Evolutionary conservation across 2,888 invertebrate species (phyloP), one percentile per base, ranked within the genome.

Genomic region (Harpalus rufipes): DNA sequence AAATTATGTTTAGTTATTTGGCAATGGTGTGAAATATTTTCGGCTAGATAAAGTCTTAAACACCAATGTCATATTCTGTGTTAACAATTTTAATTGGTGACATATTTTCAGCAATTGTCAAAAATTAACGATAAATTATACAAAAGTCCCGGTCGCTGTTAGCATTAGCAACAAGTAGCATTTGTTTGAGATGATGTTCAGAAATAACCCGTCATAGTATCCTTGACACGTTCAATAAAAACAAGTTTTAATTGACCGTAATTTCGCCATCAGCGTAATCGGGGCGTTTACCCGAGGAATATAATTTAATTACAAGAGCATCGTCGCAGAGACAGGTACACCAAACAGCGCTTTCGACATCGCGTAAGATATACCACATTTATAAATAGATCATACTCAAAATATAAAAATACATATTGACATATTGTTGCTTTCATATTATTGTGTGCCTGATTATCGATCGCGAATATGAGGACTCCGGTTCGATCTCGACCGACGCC

Each of bases 161-260:
- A 51, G 44, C 12, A 51, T 44, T 44, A 44, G 10, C 44, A 51
- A 51, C 10, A 10, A 51, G 44, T 51, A 51, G 44, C 44, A 51
- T 51, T 51, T 51, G 44, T 51, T 12, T 2, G 44, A 51, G 12
- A 51, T 51, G 44, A 51, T 51, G 44, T 59, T 63, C 63, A 21
- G 61, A 63, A 63, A 63, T 25, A 63, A 63, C 18, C 63, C 63
- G 14, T 68, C 14, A 32, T 39, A 39, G 68, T 68, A 68, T 68
- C 68, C 68, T 68, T 68, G 68, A 68, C 68, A 39, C n/a, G 68
- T 68, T 39, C 68, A 68, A 68, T 68, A 68, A 14, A 68, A 68
- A 68, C 68, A 68, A 68, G 68, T 68, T 68, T 68, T 68, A 68
- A 68, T 68, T 68, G 68, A 68, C 68, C 68, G 68, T 68, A 68